A percentile compares a stretch with the other conserved stretches of the same genome.
phyloP scores from a whole-genome alignment of 2,113 vertebrate species.

The Salminus brasiliensis region DNA sequence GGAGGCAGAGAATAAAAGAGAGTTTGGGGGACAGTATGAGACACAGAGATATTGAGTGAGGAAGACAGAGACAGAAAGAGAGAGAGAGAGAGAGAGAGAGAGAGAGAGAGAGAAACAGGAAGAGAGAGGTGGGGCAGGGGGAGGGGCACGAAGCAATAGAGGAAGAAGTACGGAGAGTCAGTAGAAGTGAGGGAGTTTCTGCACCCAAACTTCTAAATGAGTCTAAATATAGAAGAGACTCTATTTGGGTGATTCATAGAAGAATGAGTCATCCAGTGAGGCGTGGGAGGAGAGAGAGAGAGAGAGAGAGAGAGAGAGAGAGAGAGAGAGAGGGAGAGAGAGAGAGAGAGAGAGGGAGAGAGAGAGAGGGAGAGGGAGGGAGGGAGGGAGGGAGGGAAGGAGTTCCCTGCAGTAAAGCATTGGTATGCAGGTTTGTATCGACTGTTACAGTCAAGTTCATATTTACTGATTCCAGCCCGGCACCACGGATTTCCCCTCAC shows the following conservation, averaged over 20 bases:
- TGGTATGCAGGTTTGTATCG: slow-evolving; percentile 9
- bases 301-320: slow-evolving; percentile 27
- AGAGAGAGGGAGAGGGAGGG: not conserved
- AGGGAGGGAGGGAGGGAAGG: slow-evolving; percentile 6
- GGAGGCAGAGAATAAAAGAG: not conserved
- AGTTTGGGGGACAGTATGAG: not conserved
- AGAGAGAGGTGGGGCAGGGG: slow-evolving; percentile 3
- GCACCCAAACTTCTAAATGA: slow-evolving; percentile 43
- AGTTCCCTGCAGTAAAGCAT: slow-evolving; percentile 35
- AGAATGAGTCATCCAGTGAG: slow-evolving; percentile 51
- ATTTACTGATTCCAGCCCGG: slow-evolving; percentile 51
- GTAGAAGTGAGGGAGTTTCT: slow-evolving; percentile 41
- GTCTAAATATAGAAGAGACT: slow-evolving; percentile 45
- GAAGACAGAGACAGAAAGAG: not conserved
- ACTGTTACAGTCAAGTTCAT: slow-evolving; percentile 11
- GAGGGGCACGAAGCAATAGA: not conserved
- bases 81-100: not conserved
- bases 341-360: not conserved
- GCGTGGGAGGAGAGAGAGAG: not conserved
- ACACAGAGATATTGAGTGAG: not conserved
- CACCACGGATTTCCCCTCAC: slow-evolving; percentile 7
- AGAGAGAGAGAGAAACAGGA: slow-evolving; percentile 3
- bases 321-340: slow-evolving; percentile 20
- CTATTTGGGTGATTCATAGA: slow-evolving; percentile 56
- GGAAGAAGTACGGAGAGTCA: not conserved